Conservation (phyloP, 1,140 invertebrate genomes). For the Anagrus nilaparvatae region DNA sequence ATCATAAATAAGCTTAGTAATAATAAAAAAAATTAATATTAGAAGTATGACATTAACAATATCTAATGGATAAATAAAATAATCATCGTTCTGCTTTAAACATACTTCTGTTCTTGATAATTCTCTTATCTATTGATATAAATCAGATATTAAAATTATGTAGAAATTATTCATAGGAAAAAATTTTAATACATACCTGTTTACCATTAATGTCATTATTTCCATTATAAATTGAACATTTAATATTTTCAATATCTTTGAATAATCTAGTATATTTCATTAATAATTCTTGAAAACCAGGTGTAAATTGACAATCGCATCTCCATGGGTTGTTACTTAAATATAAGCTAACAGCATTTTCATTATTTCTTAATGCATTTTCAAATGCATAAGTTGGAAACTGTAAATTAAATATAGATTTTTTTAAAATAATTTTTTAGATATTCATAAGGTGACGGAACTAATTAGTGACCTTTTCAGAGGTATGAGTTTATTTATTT, state of each 20-base stretch:
- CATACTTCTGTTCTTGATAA: conserved; percentile 59
- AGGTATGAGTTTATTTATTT: too few species aligned
- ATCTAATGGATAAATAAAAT: conserved; percentile 53
- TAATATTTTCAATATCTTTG: conserved; percentile 55
- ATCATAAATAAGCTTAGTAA: conserved; percentile 68
- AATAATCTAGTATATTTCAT: conserved; percentile 60
- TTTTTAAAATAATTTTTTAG: neutral
- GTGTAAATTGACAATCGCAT: conserved; percentile 70
- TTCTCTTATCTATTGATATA: conserved; percentile 60
- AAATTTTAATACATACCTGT: too few species aligned
- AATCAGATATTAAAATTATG: too few species aligned
- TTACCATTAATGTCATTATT: too few species aligned
- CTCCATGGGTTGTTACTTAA: conserved; percentile 70
- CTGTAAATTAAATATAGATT: conserved; percentile 39
- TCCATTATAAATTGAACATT: too few species aligned
- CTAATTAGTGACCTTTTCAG: conserved; percentile 6
- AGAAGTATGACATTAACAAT: conserved; percentile 60
- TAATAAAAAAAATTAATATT: conserved; percentile 54
- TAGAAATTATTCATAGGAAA: conserved; percentile 20
- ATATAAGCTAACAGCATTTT: conserved; percentile 53
- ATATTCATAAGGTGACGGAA: neutral
- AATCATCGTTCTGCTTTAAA: conserved; percentile 38
- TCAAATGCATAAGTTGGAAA: conserved; percentile 68
- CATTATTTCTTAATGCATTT: conserved; percentile 61
- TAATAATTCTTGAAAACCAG: conserved; percentile 62